A percentile compares a stretch with the other conserved stretches of the same genome.
These are phyloP conservation scores for Phalacrocorax pelagicus DNA, from an alignment of 2,113 vertebrate genomes.

Conservation along the genomic window DNA sequence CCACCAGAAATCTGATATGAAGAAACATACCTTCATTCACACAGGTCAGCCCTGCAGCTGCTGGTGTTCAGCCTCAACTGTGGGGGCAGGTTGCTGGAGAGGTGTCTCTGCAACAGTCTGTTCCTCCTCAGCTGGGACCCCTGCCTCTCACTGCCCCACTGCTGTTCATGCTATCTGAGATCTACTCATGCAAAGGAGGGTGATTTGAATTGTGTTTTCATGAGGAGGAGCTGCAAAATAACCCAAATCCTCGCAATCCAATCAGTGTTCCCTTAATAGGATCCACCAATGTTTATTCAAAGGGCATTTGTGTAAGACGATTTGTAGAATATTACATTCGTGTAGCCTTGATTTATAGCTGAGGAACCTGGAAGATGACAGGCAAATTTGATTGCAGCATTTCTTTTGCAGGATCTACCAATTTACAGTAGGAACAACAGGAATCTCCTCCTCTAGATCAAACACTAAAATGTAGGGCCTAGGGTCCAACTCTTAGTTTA, in stretches of 20 bases:
- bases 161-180: not conserved
- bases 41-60: slow-evolving; percentile 79
- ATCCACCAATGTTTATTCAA: slow-evolving; percentile 56
- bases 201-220: slow-evolving; percentile 1
- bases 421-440: slow-evolving; percentile 35
- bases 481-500: slow-evolving; percentile 23
- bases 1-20: slow-evolving; percentile 99
- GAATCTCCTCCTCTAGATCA: slow-evolving; percentile 37
- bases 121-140: not conserved
- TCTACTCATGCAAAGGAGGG: not conserved
- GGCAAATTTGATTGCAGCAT: slow-evolving; percentile 24
- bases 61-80: not conserved
- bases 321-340: not conserved
- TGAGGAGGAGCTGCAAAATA: slow-evolving; percentile 54
- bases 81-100: not conserved
- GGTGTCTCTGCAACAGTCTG: not conserved
- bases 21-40: slow-evolving; percentile 99
- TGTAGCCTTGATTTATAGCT: slow-evolving; percentile 46
- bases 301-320: slow-evolving; percentile 42
- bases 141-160: not conserved
- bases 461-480: slow-evolving; percentile 31
- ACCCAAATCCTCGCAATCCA: slow-evolving; percentile 60
- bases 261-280: slow-evolving; percentile 51
- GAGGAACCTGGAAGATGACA: slow-evolving; percentile 17
- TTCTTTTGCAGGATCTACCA: slow-evolving; percentile 12